Evolutionary conservation across 2,888 invertebrate genomes (phyloP).

Genomic region (Nineta flava): DNA sequence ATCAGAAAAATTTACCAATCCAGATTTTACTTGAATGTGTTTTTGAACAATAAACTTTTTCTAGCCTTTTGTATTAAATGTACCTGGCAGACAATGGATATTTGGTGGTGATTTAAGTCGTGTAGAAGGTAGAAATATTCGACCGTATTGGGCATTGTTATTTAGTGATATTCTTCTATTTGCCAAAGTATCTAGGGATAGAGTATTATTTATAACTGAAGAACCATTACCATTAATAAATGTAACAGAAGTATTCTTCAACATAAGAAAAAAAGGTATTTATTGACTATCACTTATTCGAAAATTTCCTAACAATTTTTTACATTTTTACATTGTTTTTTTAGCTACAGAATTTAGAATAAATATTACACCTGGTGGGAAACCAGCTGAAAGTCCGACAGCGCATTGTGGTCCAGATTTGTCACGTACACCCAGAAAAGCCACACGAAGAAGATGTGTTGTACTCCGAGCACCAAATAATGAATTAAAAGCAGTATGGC

Average conservation of each 20-base stretch:
- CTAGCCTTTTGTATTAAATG: conserved; percentile 66
- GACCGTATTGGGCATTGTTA: conserved; percentile 73
- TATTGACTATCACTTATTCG: not conserved
- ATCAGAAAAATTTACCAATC: no score
- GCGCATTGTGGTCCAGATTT: conserved; percentile 56
- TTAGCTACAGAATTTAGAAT: conserved; percentile 74
- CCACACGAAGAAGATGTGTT: conserved; percentile 48
- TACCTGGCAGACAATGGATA: conserved; percentile 76
- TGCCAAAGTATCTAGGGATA: conserved; percentile 71
- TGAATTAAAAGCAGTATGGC: conserved; percentile 81
- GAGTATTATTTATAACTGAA: conserved; percentile 75
- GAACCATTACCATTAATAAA: conserved; percentile 65
- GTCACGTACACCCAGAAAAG: conserved; percentile 43
- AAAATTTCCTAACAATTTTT: not conserved
- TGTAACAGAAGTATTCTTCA: conserved; percentile 71
- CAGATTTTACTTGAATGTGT: no score
- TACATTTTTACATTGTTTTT: no score
- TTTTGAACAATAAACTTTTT: not conserved
- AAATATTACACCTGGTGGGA: conserved; percentile 47
- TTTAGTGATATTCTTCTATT: conserved; percentile 74
- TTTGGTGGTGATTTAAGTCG: conserved; percentile 74
- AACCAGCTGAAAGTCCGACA: conserved; percentile 51
- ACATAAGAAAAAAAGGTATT: conserved; percentile 65
- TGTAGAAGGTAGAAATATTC: conserved; percentile 65
- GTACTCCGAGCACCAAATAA: conserved; percentile 65